Base-by-base conservation (phyloP, 2,888 invertebrate species). In the Cheilosia vernalis region DNA sequence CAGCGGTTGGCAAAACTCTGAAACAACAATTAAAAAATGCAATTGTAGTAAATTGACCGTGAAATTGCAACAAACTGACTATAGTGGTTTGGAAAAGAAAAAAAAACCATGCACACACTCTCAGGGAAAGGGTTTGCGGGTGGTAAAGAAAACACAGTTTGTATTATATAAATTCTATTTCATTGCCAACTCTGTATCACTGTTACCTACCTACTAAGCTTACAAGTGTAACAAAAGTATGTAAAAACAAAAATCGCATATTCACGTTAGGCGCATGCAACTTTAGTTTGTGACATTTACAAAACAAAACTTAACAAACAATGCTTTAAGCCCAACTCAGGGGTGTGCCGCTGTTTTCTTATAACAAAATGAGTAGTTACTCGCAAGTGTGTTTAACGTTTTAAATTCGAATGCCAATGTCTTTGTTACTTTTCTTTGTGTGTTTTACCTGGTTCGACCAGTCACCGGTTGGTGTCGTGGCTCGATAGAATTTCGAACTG, bases 401-500 rank as follows among this genome's bases (percentile, higher is more conserved):
- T 76, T 64, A 72, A 61, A 85, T 61, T 5, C 72, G 73, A 67
- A 81, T 87, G 76, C 66, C 70, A 64, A 84, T 85, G 66, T 76
- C 90, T 87, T 88, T 89, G 74, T 91, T 90, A 87, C 88, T 90
- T 89, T 92, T 93, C 87, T 90, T 92, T 53, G 89, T 87, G 87
- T 92, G 89, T 88, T 93, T 92, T 88, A 93, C 93, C 90, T 95
- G 95, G 90, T 95, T 95, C 3, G 96, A 96, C 98, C 99, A 99
- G 91, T 99, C 99, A 17, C 96, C 97, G 0, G 96, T 95, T 70
- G 96, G 96, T 19, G 96, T 93, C 2, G 95, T 94, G 0, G 96
- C 95, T 69, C 95, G 94, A 93, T 99, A 99, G 92, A 98, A 97
- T 91, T 96, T 96, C 7, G 96, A 96, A 10, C 98, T 97, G 0